These are phyloP conservation scores for Falco novaeseelandiae DNA, from an alignment of 2,797 vertebrate genomes.

Conservation along the genomic window DNA sequence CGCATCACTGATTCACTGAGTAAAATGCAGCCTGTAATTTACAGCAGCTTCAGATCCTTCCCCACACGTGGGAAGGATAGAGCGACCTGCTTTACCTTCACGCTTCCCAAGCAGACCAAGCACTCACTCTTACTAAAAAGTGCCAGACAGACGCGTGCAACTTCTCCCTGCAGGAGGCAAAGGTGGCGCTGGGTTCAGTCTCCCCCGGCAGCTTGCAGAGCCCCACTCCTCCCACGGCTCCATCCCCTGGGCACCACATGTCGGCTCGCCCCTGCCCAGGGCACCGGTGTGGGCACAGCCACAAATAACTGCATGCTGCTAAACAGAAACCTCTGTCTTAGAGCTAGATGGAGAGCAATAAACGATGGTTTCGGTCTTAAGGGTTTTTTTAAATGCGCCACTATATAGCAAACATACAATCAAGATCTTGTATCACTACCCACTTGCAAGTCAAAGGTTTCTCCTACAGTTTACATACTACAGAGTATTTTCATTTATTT, in stretches of 20 bases:
- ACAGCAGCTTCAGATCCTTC: neutral
- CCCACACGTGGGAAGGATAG: neutral
- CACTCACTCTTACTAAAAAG: rapidly evolving
- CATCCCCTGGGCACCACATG: rapidly evolving
- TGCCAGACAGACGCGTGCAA: neutral
- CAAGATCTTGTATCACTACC: neutral
- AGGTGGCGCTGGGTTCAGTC: rapidly evolving
- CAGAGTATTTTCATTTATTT: neutral
- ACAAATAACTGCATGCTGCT: neutral
- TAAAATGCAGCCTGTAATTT: neutral
- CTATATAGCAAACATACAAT: rapidly evolving
- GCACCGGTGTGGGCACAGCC: neutral
- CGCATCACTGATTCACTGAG: neutral
- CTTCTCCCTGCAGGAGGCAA: neutral
- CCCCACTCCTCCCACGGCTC: rapidly evolving
- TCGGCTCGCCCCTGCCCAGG: neutral
- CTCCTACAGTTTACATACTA: neutral
- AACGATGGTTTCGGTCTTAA: neutral
- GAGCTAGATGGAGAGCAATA: neutral
- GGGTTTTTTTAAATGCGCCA: neutral
- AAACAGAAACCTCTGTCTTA: neutral
- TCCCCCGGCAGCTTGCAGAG: neutral
- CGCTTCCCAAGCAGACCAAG: neutral
- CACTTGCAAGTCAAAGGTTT: neutral
- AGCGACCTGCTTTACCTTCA: neutral